These are phyloP conservation scores for Myrmophylax atrothorax DNA, from an alignment of 2,113 vertebrate genomes.

Conservation along the genomic window DNA sequence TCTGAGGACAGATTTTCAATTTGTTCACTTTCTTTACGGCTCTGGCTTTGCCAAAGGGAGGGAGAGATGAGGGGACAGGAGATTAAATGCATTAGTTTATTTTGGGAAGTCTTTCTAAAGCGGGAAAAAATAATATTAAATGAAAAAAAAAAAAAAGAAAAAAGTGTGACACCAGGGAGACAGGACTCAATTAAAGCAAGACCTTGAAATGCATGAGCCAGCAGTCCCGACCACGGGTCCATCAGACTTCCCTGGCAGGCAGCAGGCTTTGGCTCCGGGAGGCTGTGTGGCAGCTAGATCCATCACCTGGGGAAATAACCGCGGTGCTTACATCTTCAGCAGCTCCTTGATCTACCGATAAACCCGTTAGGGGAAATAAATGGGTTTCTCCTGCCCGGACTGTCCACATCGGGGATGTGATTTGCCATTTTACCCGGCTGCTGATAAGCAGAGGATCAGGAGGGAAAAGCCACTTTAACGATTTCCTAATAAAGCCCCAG, in stretches of 20 bases:
- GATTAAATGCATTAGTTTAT: not conserved
- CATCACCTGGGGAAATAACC: conserved; percentile 49
- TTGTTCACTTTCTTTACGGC: not conserved
- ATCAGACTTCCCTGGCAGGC: not conserved
- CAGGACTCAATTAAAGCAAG: conserved; percentile 22
- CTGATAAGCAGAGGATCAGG: not conserved
- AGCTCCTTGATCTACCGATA: conserved; percentile 34
- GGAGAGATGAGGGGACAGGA: not conserved
- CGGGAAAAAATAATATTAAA: not conserved
- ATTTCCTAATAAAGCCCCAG: not conserved
- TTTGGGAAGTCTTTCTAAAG: conserved; percentile 9
- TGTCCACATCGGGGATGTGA: not conserved
- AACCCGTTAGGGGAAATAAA: conserved; percentile 58
- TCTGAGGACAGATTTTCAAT: conserved; percentile 2
- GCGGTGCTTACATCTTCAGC: conserved; percentile 43
- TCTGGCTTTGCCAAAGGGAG: not conserved
- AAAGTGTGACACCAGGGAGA: not conserved
- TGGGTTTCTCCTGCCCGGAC: conserved; percentile 16
- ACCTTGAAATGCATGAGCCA: not conserved
- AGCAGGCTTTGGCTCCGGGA: not conserved
- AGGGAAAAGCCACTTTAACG: not conserved
- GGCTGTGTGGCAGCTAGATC: conserved; percentile 37
- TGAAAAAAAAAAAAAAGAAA: not conserved
- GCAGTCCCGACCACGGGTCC: not conserved
- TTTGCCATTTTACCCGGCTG: not conserved